Percentiles rank a stretch among this genome's conserved stretches.
Conservation (phyloP, 2,113 vertebrate genomes). For the Rutilus rutilus region DNA sequence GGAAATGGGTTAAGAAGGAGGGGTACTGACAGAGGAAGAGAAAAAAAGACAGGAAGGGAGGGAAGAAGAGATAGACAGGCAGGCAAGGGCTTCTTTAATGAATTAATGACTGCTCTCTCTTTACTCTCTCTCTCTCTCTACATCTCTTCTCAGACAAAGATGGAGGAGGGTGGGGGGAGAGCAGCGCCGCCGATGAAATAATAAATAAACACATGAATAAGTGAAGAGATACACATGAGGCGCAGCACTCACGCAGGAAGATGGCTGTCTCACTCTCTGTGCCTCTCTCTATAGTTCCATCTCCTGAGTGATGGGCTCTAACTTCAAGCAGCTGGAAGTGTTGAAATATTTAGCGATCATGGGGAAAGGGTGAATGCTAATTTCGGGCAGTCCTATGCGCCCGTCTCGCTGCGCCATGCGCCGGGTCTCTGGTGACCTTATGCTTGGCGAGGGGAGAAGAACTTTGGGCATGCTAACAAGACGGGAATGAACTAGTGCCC, state of each 20-base stretch:
- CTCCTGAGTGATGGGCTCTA: conserved; percentile 77
- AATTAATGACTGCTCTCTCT: conserved; percentile 78
- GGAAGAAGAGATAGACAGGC: conserved; percentile 42
- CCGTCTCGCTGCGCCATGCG: conserved; percentile 62
- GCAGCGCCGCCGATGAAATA: conserved; percentile 70
- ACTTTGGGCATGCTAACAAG: conserved; percentile 73
- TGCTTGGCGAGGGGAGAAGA: conserved; percentile 55
- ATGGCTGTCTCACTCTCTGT: conserved; percentile 45
- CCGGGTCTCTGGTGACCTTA: conserved; percentile 76
- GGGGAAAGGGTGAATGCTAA: conserved; percentile 76
- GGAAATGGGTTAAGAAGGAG: conserved; percentile 17
- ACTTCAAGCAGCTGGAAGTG: conserved; percentile 82
- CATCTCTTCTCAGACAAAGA: conserved; percentile 61
- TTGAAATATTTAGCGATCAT: conserved; percentile 79
- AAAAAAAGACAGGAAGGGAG: conserved; percentile 21
- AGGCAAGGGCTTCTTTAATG: conserved; percentile 69
- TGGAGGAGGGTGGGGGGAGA: conserved; percentile 4
- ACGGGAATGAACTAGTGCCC: neutral
- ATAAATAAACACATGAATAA: conserved; percentile 83
- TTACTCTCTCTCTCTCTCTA: conserved; percentile 63
- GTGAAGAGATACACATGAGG: conserved; percentile 77
- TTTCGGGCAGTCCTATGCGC: conserved; percentile 58
- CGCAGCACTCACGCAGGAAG: conserved; percentile 65
- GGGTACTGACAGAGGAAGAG: conserved; percentile 13
- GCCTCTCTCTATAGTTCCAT: conserved; percentile 57